phyloP scores from a whole-genome alignment of 92 coral and sea anemone genomes.

The Paragorgia papillata region DNA sequence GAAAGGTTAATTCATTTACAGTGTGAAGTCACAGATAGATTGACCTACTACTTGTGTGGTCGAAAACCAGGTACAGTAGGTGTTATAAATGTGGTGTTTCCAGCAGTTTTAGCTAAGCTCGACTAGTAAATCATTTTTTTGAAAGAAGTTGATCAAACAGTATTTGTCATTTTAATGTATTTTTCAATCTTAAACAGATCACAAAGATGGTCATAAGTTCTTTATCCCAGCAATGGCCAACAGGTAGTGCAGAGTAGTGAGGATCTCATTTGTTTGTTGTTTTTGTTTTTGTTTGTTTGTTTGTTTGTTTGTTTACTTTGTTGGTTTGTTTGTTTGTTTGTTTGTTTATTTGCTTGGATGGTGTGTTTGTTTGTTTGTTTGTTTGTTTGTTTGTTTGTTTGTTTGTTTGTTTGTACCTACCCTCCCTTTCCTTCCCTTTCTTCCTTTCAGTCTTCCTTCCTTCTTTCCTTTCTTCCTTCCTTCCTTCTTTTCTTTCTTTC shows the following conservation, averaged over 20 bases:
- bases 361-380: not conserved
- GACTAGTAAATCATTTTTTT: no score
- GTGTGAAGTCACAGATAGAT: slow-evolving; percentile 92
- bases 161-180: not conserved
- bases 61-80: slow-evolving; percentile 77
- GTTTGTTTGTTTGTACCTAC: not conserved
- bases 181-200: slow-evolving; percentile 57
- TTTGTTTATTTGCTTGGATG: not conserved
- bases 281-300: not conserved
- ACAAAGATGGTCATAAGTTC: slow-evolving; percentile 85
- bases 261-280: not conserved
- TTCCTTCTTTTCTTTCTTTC: no score
- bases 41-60: slow-evolving; percentile 91
- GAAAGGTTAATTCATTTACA: slow-evolving; percentile 90
- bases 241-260: slow-evolving; percentile 60
- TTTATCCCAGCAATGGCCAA: slow-evolving; percentile 96
- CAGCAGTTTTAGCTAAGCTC: no score
- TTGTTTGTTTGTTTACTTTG: not conserved
- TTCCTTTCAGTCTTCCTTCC: no score
- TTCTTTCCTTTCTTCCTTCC: no score
- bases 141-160: not conserved
- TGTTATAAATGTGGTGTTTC: not conserved
- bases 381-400: not conserved
- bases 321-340: not conserved
- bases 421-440: no score